Percentiles rank a stretch among this genome's conserved stretches.
phyloP scores from a whole-genome alignment of 2,797 vertebrate genomes.

The Premnoplex brunnescens region DNA sequence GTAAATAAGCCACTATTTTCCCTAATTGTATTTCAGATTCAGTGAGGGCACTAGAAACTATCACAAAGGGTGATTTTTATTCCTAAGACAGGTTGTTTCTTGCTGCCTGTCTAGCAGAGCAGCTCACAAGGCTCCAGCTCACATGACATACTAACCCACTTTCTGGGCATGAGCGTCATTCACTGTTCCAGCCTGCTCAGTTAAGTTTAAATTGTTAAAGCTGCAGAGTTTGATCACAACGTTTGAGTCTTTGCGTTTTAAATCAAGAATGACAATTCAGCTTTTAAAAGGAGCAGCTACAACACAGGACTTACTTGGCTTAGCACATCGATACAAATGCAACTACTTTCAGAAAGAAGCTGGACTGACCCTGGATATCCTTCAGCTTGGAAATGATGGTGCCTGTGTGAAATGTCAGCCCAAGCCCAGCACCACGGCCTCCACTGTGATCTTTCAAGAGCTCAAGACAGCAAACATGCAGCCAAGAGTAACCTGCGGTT shows the following conservation, averaged over 20 bases:
- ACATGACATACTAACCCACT: conserved; percentile 64
- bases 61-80: neutral
- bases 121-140: conserved; percentile 16
- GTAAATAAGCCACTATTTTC: neutral
- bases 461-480: rapidly evolving
- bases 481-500: neutral
- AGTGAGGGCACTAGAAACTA: neutral
- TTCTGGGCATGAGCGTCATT: neutral
- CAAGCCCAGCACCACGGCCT: neutral
- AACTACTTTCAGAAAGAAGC: neutral
- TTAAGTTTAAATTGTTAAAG: neutral
- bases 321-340: neutral
- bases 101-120: neutral
- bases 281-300: neutral
- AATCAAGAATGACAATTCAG: neutral
- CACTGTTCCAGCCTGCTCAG: neutral
- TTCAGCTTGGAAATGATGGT: neutral
- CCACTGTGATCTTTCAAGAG: neutral
- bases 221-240: neutral
- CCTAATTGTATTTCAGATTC: neutral
- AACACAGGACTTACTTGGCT: neutral
- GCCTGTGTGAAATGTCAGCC: neutral
- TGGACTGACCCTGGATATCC: neutral
- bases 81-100: neutral
- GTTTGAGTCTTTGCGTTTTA: neutral